Evolutionary conservation across 2,888 invertebrate genomes (phyloP).

Genomic region (Drosophila ezoana): DNA sequence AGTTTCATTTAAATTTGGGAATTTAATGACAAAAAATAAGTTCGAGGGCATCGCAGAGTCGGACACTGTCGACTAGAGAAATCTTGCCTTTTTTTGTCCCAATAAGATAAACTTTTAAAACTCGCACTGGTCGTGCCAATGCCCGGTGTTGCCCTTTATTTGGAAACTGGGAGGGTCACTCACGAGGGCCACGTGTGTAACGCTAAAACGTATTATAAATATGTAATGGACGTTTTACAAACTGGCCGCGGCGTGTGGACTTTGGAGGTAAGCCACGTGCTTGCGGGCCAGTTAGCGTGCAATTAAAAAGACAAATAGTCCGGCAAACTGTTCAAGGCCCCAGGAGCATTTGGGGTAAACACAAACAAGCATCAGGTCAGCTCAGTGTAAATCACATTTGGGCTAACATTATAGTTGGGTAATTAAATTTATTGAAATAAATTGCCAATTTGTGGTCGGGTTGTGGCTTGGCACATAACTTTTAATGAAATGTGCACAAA

Average conservation of each 20-base stretch:
- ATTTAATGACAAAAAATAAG: too few species aligned
- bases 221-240: conserved; percentile 65
- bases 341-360: conserved; percentile 7
- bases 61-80: neutral
- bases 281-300: conserved; percentile 55
- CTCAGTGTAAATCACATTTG: conserved; percentile 34
- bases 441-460: conserved; percentile 63
- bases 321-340: conserved; percentile 27
- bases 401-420: conserved; percentile 45
- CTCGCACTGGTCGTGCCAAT: conserved; percentile 8
- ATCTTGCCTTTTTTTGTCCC: too few species aligned
- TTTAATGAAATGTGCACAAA: conserved; percentile 57
- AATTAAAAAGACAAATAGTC: conserved; percentile 65
- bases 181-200: conserved; percentile 47
- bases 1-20: too few species aligned
- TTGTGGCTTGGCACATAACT: conserved; percentile 42
- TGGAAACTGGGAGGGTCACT: neutral
- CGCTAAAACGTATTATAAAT: conserved; percentile 74
- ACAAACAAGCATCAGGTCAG: conserved; percentile 14
- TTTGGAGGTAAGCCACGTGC: conserved; percentile 29
- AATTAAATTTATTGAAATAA: conserved; percentile 77
- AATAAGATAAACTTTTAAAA: conserved; percentile 33
- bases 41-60: neutral
- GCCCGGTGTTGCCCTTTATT: conserved; percentile 2
- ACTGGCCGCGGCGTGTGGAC: conserved; percentile 15